Evolutionary conservation across 2,888 invertebrate species (phyloP).

Genomic region (Antheraea assamensis): DNA sequence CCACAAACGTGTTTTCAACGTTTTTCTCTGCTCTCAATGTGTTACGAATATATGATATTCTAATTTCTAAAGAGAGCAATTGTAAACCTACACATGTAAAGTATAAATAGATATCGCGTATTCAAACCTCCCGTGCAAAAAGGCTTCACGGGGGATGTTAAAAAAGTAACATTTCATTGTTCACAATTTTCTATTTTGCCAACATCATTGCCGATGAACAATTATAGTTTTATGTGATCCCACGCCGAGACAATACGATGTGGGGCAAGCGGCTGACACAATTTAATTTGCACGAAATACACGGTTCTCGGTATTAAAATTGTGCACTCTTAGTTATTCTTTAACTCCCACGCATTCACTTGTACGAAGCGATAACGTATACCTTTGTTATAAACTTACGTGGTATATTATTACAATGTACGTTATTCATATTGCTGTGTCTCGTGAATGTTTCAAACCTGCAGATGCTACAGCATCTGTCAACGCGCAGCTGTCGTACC

Average conservation of each 20-base stretch:
- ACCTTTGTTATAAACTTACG: conserved; percentile 5
- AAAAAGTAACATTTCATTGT: conserved; percentile 65
- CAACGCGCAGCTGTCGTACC: conserved; percentile 46
- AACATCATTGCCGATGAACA: conserved; percentile 65
- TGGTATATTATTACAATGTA: conserved; percentile 1
- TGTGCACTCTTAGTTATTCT: conserved; percentile 48
- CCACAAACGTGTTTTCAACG: neutral
- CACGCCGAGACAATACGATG: conserved; percentile 77
- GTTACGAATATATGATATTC: conserved; percentile 7
- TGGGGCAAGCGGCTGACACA: conserved; percentile 79
- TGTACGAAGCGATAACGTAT: conserved; percentile 8
- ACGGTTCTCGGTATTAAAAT: conserved; percentile 48
- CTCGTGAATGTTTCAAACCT: conserved; percentile 12
- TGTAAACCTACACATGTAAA: neutral
- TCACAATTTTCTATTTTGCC: conserved; percentile 74
- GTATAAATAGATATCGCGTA: neutral
- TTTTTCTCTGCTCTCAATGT: neutral
- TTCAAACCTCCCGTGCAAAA: conserved; percentile 3
- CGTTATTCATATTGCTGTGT: neutral
- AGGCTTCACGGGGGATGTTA: conserved; percentile 59
- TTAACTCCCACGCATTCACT: conserved; percentile 58
- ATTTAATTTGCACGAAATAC: conserved; percentile 74
- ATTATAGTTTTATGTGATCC: conserved; percentile 65
- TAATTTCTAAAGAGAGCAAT: neutral
- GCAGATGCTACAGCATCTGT: conserved; percentile 45